A percentile compares a stretch with the other conserved stretches of the same genome.
These are phyloP conservation scores for Paramormyrops hopkinsi DNA, from an alignment of 2,797 vertebrate genomes.

Conservation along the genomic window DNA sequence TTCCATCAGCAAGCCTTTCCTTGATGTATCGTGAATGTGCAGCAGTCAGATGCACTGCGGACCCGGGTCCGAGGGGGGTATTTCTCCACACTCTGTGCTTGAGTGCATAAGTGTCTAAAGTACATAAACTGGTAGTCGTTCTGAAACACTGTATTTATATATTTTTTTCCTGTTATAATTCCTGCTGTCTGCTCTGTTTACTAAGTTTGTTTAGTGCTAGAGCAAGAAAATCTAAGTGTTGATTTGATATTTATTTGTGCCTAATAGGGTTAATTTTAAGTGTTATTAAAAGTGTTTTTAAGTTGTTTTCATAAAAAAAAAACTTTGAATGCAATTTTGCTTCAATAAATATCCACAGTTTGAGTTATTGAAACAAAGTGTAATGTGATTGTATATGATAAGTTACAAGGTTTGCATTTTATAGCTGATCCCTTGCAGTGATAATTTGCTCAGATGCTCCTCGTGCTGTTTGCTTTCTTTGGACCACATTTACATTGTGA, in stretches of 20 bases:
- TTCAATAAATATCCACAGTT: constrained; percentile 18
- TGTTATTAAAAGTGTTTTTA: not conserved
- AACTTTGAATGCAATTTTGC: constrained; percentile 17
- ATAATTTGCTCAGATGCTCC: not conserved
- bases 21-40: not conserved
- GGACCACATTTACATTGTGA: not conserved
- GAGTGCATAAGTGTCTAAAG: not conserved
- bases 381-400: not conserved
- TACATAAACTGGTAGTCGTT: constrained; percentile 12
- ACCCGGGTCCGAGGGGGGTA: not conserved
- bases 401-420: not conserved
- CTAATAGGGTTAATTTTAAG: constrained; percentile 9
- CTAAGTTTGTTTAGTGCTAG: not conserved
- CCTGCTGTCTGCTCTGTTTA: constrained; percentile 18
- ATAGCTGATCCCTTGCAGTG: not conserved
- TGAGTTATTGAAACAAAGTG: not conserved
- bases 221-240: constrained; percentile 20
- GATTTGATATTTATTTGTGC: constrained; percentile 32
- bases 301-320: not conserved
- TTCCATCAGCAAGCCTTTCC: not conserved
- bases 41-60: not conserved
- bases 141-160: constrained; percentile 31
- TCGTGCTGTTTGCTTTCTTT: not conserved
- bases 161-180: constrained; percentile 14
- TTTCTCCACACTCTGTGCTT: not conserved